Evolutionary conservation across 2,888 invertebrate species (phyloP), one percentile per base, ranked within the genome.

Genomic region (Leucania comma): DNA sequence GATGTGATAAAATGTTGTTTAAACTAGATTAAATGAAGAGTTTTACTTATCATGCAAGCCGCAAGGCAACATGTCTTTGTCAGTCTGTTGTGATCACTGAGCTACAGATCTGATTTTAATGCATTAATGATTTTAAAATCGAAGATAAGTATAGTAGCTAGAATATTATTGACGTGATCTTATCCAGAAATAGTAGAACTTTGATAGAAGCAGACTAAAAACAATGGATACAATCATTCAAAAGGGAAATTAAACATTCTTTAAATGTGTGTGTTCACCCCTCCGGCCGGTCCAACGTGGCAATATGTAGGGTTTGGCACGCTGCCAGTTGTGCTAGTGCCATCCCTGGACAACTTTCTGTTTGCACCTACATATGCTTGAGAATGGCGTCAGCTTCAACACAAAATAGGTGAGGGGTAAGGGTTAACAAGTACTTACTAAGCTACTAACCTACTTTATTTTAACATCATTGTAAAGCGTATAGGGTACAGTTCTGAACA

Each of bases 331-430:
- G 46, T n/a, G 29, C 32, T 56, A 46, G 14, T 22, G 17, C 20
- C 35, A 61, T 4, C 61, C 61, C 67, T 29, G 14, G n/a, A 56
- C 46, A 57, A 61, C n/a, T 14, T 57, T 32, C 57, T 61, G 60
- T 74, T 56, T 74, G 46, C 50, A 22, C 6, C 2, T 32, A 32
- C 3, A 38, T 1, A 6, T 26, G 35, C 3, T 2, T n/a, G n/a
- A n/a, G 8, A 72, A 62, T 17, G 38, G 24, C 26, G 42, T 20
- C 10, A 50, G 20, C n/a, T 54, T 12, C 17, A 5, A 24, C 24
- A 20, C n/a, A 46, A 56, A 24, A 14, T 29, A 35, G 17, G 10
- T 22, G 9, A 46, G 50, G 22, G 35, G 26, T 12, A 26, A 38
- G 6, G n/a, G 26, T 17, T 48, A 48, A 2, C 46, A 8, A 48